These are phyloP conservation scores for Anguilla anguilla DNA, from an alignment of 2,797 vertebrate species.

Conservation along the genomic window DNA sequence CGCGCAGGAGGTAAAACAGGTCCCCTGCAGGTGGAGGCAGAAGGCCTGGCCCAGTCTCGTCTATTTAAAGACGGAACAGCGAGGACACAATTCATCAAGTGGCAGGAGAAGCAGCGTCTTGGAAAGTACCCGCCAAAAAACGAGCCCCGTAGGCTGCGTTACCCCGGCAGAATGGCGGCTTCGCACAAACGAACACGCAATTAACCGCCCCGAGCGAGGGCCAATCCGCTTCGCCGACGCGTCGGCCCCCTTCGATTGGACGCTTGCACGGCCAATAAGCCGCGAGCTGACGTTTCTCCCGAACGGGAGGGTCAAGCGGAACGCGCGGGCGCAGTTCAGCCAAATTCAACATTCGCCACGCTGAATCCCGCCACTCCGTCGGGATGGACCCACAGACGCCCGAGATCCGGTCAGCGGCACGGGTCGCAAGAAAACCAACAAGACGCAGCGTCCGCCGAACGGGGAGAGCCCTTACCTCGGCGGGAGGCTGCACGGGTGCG, in stretches of 20 bases:
- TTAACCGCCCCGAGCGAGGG: conserved; percentile 28
- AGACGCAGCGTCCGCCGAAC: neutral
- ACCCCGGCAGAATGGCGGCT: conserved; percentile 3
- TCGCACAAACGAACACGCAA: neutral
- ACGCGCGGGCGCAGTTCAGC: conserved; percentile 43
- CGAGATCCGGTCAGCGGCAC: neutral
- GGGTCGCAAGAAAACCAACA: too few species aligned
- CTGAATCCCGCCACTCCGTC: conserved; percentile 42
- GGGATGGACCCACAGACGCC: conserved; percentile 34
- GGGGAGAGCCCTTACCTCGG: neutral
- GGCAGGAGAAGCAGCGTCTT: neutral
- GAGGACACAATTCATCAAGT: neutral
- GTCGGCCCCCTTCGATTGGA: neutral
- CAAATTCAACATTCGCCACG: conserved; percentile 52
- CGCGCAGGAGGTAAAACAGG: neutral
- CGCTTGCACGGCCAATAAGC: conserved; percentile 27
- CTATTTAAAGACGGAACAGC: neutral
- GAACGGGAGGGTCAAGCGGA: conserved; percentile 37
- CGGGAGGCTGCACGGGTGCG: neutral
- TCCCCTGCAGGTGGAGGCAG: neutral
- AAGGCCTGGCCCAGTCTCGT: neutral
- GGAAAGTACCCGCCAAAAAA: neutral
- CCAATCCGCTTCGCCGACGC: neutral
- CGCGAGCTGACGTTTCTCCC: conserved; percentile 15
- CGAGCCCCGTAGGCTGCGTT: neutral